Conservation (phyloP, 1,140 invertebrate genomes). For the Drepana arcuata region DNA sequence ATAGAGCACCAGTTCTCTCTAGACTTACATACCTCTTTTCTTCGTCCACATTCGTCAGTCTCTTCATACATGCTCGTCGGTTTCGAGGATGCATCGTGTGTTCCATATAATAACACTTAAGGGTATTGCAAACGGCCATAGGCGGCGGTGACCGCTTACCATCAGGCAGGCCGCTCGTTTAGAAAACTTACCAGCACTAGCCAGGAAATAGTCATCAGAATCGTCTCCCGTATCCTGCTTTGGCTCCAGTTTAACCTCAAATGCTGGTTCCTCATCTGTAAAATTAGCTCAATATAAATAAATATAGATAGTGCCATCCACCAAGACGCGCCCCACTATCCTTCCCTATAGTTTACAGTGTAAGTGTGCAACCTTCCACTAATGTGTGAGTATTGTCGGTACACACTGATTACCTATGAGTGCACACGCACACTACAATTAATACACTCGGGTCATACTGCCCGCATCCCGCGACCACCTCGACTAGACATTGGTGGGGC, state of each 20-base stretch:
- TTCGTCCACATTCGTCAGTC: not conserved
- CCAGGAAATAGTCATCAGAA: constrained; percentile 33
- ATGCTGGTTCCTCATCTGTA: constrained; percentile 17
- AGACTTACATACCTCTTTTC: not conserved
- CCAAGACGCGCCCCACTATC: not conserved
- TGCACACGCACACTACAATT: no score
- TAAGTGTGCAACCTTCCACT: not conserved
- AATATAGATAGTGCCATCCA: not conserved
- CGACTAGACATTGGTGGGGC: no score
- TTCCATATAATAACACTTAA: not conserved
- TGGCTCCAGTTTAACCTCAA: constrained; percentile 25
- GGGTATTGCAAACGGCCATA: not conserved
- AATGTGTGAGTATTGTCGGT: not conserved
- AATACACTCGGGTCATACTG: no score
- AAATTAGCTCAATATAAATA: constrained; percentile 11
- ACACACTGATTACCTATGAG: not conserved
- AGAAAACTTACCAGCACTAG: constrained; percentile 22
- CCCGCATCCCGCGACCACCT: no score
- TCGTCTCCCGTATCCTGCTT: constrained; percentile 20
- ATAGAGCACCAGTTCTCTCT: not conserved
- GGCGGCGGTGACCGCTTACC: not conserved
- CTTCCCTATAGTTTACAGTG: not conserved
- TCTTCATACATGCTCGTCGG: no score
- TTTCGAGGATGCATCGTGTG: not conserved
- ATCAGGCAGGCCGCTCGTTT: not conserved